These are phyloP conservation scores for Sebastes iracundus DNA, from an alignment of 2,797 vertebrate species.

Conservation along the genomic window DNA sequence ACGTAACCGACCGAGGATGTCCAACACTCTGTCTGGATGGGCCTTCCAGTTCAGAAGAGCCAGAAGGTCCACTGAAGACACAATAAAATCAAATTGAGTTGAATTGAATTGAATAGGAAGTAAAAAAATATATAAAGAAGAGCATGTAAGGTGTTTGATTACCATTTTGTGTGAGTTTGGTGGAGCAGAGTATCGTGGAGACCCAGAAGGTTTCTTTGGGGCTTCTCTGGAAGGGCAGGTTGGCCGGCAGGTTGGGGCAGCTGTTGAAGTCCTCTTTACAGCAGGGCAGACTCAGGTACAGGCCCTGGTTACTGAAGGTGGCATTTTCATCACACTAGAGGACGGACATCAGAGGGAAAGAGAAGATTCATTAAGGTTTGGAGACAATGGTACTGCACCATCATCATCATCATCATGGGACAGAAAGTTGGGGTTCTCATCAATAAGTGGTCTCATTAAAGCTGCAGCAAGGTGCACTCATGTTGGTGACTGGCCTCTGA, in stretches of 20 bases:
- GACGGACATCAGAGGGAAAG: neutral
- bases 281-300: constrained; percentile 97
- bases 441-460: neutral
- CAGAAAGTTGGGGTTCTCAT: neutral
- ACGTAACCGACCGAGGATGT: constrained; percentile 93
- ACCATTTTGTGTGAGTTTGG: constrained; percentile 99
- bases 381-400: neutral
- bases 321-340: constrained; percentile 96
- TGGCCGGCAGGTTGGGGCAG: constrained; percentile 95
- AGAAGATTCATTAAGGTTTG: neutral
- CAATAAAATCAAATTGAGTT: neutral
- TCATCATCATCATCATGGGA: neutral
- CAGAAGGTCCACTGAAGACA: constrained; percentile 91
- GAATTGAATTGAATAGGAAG: neutral
- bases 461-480: neutral
- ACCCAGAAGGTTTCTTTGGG: constrained; percentile 97
- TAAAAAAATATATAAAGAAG: neutral
- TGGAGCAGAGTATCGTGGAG: constrained; percentile 96
- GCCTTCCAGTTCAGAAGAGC: constrained; percentile 99
- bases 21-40: constrained; percentile 95
- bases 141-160: neutral
- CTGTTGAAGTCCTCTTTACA: constrained; percentile 98
- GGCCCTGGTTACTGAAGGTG: constrained; percentile 97
- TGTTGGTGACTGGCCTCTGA: neutral
- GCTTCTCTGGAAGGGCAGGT: constrained; percentile 97